Conservation (phyloP, 2,113 vertebrate genomes). For the Brachyhypopomus gauderio region DNA sequence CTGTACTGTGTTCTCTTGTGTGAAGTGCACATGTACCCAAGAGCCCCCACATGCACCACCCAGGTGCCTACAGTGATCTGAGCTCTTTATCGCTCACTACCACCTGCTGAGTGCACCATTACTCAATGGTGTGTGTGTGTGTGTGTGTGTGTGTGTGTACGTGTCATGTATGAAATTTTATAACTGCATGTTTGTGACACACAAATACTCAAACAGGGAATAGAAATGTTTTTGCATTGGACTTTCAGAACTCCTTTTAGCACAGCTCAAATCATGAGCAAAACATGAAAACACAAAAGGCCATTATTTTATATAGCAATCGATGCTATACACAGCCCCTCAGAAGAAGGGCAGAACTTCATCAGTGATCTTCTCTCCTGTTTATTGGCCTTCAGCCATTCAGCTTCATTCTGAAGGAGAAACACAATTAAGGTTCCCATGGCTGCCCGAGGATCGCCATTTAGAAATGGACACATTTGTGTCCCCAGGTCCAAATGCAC, state of each 20-base stretch:
- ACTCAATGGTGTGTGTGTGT: not conserved
- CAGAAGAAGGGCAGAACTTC: not conserved
- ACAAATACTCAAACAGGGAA: conserved; percentile 38
- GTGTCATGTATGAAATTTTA: not conserved
- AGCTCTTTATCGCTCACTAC: not conserved
- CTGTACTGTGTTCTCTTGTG: not conserved
- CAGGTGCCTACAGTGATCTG: not conserved
- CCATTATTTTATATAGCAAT: not conserved
- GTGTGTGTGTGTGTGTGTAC: not conserved
- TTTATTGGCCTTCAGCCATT: not conserved
- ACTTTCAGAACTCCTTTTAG: not conserved
- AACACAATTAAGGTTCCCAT: conserved; percentile 7
- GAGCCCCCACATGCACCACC: conserved; percentile 29
- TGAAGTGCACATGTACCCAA: conserved; percentile 1
- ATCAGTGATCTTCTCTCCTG: conserved; percentile 6
- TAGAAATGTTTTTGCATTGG: not conserved
- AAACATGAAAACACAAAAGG: not conserved
- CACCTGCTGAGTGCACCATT: not conserved
- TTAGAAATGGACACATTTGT: conserved; percentile 9
- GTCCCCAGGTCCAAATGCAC: conserved; percentile 11
- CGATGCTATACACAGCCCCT: not conserved
- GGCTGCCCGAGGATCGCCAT: not conserved
- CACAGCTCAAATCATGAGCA: not conserved
- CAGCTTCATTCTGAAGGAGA: not conserved
- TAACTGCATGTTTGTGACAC: not conserved